Evolutionary conservation across 2,888 invertebrate genomes (phyloP), one percentile per base, ranked within the genome.

Genomic region (Morpho deidamia): DNA sequence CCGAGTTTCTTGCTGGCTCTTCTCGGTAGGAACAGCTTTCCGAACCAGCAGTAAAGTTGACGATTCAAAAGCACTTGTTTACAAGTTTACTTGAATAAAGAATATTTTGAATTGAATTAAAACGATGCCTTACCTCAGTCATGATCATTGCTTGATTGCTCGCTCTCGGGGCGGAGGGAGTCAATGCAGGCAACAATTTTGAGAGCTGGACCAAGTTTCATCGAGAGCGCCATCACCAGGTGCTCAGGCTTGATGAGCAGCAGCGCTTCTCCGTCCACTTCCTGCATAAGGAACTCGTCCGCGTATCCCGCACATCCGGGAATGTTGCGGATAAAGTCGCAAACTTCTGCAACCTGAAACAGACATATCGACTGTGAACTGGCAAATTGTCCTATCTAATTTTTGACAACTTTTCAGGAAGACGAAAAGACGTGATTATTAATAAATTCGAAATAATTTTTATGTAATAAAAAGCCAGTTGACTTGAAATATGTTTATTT

Each of bases 121-220:
- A n/a, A n/a, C n/a, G n/a, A 23, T 23, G 23, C 23, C 23, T 23
- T 12, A 81, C 82, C 76, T 83, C 72, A 86, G 66, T 84, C 84
- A n/a, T 76, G 69, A 8, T 83, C 82, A 55, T 67, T 66, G 1
- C 67, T 47, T 3, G 66, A 49, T 45, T 81, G 78, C 32, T 84
- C 92, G 65, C 80, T 88, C 61, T 94, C 94, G 3, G 93, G 91
- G 40, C 95, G 90, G 91, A 97, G 94, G 1, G 94, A 92, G 74
- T 97, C 96, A 56, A 98, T 97, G 79, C 95, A 95, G 42, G 97
- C 96, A 65, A 97, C 97, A 55, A 99, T 97, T 85, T 99, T 99
- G 51, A 99, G 91, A 0, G 98, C 98, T 0, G 98, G 98, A 0
- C 98, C 98, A 12, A 99, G 91, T 76, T 98, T 98, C 94, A 99